These are phyloP conservation scores for Pycnomerus fuliginosus DNA, from an alignment of 2,888 invertebrate genomes.

Conservation along the genomic window DNA sequence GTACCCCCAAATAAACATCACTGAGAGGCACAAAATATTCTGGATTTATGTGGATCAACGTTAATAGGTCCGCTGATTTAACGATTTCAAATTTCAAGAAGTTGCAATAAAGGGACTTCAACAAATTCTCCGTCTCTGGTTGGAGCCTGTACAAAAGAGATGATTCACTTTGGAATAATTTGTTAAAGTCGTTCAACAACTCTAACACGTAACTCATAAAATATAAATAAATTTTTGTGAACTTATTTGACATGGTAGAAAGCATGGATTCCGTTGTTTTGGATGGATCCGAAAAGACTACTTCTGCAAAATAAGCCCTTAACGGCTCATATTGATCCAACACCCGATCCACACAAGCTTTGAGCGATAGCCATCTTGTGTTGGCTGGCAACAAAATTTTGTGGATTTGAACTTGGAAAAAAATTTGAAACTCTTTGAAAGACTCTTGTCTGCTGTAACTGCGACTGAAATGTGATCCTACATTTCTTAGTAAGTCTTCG, in stretches of 20 bases:
- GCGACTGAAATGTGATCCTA: conserved; percentile 34
- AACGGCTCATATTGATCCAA: conserved; percentile 38
- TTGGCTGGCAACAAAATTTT: no score
- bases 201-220: background rate
- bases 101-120: background rate
- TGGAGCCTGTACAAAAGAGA: background rate
- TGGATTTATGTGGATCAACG: background rate
- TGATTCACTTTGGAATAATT: background rate
- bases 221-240: background rate
- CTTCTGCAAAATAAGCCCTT: background rate
- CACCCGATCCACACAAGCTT: conserved; percentile 41
- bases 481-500: conserved; percentile 35
- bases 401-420: conserved; percentile 39
- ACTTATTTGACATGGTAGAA: background rate
- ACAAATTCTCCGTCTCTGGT: background rate
- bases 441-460: conserved; percentile 28
- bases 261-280: background rate
- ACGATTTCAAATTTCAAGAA: background rate
- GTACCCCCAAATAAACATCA: background rate
- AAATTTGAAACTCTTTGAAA: conserved; percentile 40
- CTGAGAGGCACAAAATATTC: background rate
- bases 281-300: background rate
- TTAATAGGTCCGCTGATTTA: background rate
- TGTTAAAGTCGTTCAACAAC: background rate
- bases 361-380: conserved; percentile 42